Evolutionary conservation across 1,140 invertebrate genomes (phyloP).

Genomic region (Neoseiulus cucumeris): DNA sequence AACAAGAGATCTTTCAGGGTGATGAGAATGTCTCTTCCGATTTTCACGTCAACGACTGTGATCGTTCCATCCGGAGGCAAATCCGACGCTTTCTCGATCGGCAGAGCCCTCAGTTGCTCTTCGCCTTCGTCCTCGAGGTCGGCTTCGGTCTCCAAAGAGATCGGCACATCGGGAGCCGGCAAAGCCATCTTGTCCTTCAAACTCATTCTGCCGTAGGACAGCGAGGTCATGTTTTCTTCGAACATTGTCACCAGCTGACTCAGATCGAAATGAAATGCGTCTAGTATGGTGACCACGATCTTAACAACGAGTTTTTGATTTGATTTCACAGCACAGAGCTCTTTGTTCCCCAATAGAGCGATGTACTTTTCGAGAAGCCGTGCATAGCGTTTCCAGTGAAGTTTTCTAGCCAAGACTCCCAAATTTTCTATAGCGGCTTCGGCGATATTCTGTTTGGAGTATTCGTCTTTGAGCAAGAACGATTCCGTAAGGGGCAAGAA

Average conservation of each 20-base stretch:
- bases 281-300: slow-evolving; percentile 57
- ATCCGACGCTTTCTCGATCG: slow-evolving; percentile 19
- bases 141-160: not conserved
- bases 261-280: slow-evolving; percentile 81
- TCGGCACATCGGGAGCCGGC: not conserved
- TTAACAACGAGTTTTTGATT: slow-evolving; percentile 56
- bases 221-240: slow-evolving; percentile 18
- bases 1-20: slow-evolving; percentile 40
- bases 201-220: slow-evolving; percentile 18
- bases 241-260: slow-evolving; percentile 27
- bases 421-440: slow-evolving; percentile 50
- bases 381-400: slow-evolving; percentile 73
- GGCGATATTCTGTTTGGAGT: slow-evolving; percentile 50
- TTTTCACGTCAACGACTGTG: slow-evolving; percentile 23
- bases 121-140: slow-evolving; percentile 17
- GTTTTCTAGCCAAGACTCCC: slow-evolving; percentile 44
- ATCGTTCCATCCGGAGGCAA: slow-evolving; percentile 23
- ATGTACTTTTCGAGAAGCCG: slow-evolving; percentile 57
- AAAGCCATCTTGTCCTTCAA: not conserved
- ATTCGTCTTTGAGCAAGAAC: slow-evolving; percentile 57
- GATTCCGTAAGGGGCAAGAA: slow-evolving; percentile 56
- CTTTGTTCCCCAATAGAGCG: slow-evolving; percentile 40
- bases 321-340: slow-evolving; percentile 27
- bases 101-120: slow-evolving; percentile 22
- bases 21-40: slow-evolving; percentile 48